Evolutionary conservation across 2,797 vertebrate species (phyloP).

Genomic region (Yasuhikotakia modesta): DNA sequence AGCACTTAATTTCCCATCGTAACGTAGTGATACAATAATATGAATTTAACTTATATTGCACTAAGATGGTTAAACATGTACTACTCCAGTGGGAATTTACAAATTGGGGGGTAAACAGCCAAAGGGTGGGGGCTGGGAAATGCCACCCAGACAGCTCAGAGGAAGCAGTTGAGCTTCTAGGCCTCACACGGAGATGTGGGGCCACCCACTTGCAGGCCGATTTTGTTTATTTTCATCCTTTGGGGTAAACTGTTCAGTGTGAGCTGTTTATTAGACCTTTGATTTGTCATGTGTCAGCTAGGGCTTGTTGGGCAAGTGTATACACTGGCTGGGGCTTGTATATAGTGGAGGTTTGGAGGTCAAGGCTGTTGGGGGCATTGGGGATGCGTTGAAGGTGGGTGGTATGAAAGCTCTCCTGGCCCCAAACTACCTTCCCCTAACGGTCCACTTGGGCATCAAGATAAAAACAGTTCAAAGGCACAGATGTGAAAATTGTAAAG

Average conservation of each 20-base stretch:
- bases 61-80: conserved; percentile 43
- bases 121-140: conserved; percentile 64
- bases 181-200: conserved; percentile 80
- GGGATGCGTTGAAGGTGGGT: conserved; percentile 4
- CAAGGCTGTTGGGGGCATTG: conserved; percentile 57
- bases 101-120: conserved; percentile 55
- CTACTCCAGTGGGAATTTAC: conserved; percentile 53
- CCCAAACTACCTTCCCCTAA: background rate
- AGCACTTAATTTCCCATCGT: background rate
- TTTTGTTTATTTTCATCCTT: conserved; percentile 84
- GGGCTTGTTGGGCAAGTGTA: conserved; percentile 68
- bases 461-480: background rate
- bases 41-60: background rate
- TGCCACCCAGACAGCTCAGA: conserved; percentile 84
- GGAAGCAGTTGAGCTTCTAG: conserved; percentile 82
- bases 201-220: conserved; percentile 80
- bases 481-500: background rate
- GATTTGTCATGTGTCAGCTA: conserved; percentile 80
- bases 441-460: background rate
- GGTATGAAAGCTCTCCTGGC: background rate
- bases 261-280: conserved; percentile 81
- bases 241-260: conserved; percentile 70
- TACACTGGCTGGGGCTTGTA: conserved; percentile 70
- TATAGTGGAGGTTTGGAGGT: conserved; percentile 67
- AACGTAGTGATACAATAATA: too few species aligned